These are phyloP conservation scores for Tetheella fluctuosa DNA, from an alignment of 2,888 invertebrate species.

Conservation along the genomic window DNA sequence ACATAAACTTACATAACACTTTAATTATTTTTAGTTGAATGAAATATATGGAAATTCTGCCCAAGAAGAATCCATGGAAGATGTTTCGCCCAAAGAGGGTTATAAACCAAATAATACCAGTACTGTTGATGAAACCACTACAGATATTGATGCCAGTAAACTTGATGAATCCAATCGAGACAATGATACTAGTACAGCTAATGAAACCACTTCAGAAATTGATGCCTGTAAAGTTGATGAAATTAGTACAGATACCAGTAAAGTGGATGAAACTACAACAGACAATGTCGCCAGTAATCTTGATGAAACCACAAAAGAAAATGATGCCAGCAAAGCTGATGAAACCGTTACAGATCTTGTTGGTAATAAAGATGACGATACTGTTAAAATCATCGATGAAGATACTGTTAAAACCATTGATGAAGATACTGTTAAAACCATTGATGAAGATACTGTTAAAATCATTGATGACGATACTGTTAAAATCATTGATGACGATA, in stretches of 20 bases:
- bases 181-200: not conserved
- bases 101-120: not conserved
- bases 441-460: not conserved
- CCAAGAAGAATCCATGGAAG: not conserved
- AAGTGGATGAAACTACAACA: not conserved
- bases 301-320: conserved; percentile 5
- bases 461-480: not conserved
- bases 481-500: not conserved
- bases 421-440: not conserved
- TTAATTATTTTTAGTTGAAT: not conserved
- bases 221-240: not conserved
- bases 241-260: conserved; percentile 3
- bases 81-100: not conserved
- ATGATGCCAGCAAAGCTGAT: conserved; percentile 8
- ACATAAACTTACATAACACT: not conserved
- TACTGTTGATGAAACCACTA: not conserved
- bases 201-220: not conserved
- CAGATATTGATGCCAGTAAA: not conserved
- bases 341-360: not conserved
- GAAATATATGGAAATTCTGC: conserved; percentile 3
- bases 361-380: not conserved
- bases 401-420: not conserved
- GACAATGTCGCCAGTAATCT: conserved; percentile 10
- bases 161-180: not conserved
- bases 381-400: not conserved